Conservation (phyloP, 92 coral and sea anemone species). For the Palythoa heliodiscus region DNA sequence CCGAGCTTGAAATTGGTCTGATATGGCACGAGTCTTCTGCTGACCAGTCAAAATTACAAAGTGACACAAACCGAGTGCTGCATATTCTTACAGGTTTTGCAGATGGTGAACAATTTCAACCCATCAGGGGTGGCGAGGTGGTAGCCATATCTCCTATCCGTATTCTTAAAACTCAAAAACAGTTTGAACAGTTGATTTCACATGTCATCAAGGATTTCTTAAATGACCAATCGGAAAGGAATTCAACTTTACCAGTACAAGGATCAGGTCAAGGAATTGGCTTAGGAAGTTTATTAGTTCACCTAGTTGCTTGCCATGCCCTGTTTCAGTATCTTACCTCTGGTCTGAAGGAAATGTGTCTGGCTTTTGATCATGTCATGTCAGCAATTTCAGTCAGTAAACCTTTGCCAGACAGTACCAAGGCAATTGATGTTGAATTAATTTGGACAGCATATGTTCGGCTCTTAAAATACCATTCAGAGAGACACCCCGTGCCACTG, state of each 20-base stretch:
- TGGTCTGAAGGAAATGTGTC: constrained; percentile 73
- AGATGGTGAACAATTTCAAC: constrained; percentile 63
- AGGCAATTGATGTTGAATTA: constrained; percentile 63
- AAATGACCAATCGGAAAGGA: not conserved
- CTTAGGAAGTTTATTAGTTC: constrained; percentile 58
- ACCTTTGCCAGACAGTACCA: constrained; percentile 36
- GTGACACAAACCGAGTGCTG: constrained; percentile 48
- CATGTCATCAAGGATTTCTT: constrained; percentile 33
- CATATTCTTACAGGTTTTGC: constrained; percentile 63
- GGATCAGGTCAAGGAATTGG: constrained; percentile 40
- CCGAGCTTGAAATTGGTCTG: constrained; percentile 42
- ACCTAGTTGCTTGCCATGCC: constrained; percentile 73
- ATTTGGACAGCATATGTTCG: constrained; percentile 64
- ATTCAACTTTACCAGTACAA: constrained; percentile 23
- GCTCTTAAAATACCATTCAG: constrained; percentile 71
- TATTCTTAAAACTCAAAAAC: constrained; percentile 61
- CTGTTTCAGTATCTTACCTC: constrained; percentile 82
- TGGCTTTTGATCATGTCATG: constrained; percentile 56
- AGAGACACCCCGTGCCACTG: constrained; percentile 57
- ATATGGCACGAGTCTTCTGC: constrained; percentile 1
- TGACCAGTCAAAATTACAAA: not conserved
- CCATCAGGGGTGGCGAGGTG: constrained; percentile 14
- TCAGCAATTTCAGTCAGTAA: constrained; percentile 8
- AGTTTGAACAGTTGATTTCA: constrained; percentile 47
- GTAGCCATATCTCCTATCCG: constrained; percentile 56